Percentiles rank a stretch among this genome's conserved stretches.
These are phyloP conservation scores for Acropternis orthonyx DNA, from an alignment of 2,797 vertebrate genomes.

Conservation along the genomic window DNA sequence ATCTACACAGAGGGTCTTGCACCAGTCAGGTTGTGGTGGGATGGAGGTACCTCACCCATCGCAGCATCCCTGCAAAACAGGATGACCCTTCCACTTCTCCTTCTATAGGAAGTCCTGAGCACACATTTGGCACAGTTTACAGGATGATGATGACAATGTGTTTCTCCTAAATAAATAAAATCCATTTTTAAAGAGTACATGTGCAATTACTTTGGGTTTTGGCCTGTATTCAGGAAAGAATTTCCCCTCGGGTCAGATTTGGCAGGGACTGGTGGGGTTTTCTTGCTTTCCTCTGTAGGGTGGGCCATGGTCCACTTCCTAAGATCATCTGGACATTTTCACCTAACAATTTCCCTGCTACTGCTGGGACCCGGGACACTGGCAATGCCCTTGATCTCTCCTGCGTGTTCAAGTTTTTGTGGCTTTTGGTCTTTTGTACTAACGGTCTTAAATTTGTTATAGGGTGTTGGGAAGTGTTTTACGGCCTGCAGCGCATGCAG, in stretches of 20 bases:
- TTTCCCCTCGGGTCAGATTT: conserved; percentile 65
- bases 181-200: conserved; percentile 69
- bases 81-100: not conserved
- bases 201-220: conserved; percentile 67
- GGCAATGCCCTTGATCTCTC: conserved; percentile 70
- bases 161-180: conserved; percentile 73
- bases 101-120: not conserved
- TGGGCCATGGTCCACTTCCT: conserved; percentile 67
- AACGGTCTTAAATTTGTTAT: conserved; percentile 67
- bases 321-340: conserved; percentile 68
- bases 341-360: conserved; percentile 65
- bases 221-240: conserved; percentile 62
- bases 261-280: conserved; percentile 60
- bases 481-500: not conserved
- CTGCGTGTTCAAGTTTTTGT: conserved; percentile 13
- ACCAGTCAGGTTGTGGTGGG: not conserved
- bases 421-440: conserved; percentile 65
- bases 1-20: not conserved
- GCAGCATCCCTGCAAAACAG: not conserved
- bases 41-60: not conserved
- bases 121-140: conserved; percentile 40
- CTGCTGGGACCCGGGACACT: conserved; percentile 52
- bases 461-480: conserved; percentile 70
- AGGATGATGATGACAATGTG: conserved; percentile 66
- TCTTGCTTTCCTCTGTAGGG: conserved; percentile 55